Percentiles rank a stretch among this genome's conserved stretches.
Evolutionary conservation across 2,113 vertebrate species (phyloP).

Genomic region (Murina feae): DNA sequence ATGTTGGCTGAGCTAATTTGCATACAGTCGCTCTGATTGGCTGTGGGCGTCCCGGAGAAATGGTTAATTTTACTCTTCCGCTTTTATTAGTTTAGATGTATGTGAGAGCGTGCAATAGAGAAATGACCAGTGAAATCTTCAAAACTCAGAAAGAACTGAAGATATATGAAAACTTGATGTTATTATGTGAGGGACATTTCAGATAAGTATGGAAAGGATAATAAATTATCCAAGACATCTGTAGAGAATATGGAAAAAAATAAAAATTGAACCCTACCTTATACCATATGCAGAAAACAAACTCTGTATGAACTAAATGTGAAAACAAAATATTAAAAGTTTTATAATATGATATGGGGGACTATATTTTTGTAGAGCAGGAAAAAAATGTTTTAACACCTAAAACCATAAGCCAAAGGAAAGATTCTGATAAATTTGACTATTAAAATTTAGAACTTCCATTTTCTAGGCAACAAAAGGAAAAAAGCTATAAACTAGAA

Average conservation of each 20-base stretch:
- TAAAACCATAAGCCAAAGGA: background rate
- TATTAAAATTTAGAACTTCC: background rate
- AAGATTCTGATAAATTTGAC: background rate
- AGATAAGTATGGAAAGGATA: background rate
- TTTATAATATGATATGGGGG: background rate
- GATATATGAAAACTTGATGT: background rate
- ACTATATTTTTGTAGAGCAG: background rate
- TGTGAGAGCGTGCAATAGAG: background rate
- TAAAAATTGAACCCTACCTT: background rate
- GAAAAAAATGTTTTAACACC: background rate
- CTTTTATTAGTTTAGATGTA: too few species aligned
- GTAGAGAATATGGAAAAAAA: background rate
- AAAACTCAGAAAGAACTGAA: background rate
- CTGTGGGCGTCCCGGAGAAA: too few species aligned
- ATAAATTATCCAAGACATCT: background rate
- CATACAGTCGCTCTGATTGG: too few species aligned
- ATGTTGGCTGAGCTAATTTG: too few species aligned
- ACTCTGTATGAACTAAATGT: background rate
- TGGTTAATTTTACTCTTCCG: too few species aligned
- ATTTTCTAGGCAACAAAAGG: background rate
- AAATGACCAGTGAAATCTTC: background rate
- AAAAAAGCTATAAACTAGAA: background rate
- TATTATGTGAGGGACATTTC: background rate
- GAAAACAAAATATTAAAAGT: background rate
- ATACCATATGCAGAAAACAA: background rate